phyloP scores from a whole-genome alignment of 2,113 vertebrate species.

The Cyanoramphus novaezelandiae region DNA sequence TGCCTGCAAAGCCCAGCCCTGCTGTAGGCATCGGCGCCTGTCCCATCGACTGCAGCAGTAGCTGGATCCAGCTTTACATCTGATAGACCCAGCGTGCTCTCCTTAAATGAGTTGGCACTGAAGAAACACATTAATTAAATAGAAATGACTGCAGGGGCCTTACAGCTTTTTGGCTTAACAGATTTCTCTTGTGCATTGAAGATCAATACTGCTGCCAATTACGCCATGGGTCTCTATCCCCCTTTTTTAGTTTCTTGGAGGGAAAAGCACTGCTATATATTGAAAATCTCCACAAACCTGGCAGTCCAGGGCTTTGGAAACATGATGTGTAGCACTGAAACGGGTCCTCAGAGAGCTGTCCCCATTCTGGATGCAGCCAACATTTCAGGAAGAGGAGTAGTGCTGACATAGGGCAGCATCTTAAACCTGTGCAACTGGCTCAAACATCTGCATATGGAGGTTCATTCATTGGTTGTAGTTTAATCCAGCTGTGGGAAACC shows the following conservation, averaged over 20 bases:
- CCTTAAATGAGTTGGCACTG: background rate
- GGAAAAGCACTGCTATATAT: background rate
- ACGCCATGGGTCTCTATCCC: background rate
- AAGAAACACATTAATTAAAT: background rate
- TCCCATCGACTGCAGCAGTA: background rate
- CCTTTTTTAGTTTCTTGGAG: background rate
- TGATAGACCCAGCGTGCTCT: accelerated
- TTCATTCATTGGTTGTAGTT: background rate
- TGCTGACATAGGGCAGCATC: background rate
- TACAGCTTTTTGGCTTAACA: background rate
- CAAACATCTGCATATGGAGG: background rate
- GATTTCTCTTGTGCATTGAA: background rate
- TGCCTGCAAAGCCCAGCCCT: background rate
- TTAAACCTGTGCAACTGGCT: background rate
- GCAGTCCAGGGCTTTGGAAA: background rate
- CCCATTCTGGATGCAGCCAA: background rate
- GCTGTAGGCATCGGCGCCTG: background rate
- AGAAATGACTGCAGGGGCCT: background rate
- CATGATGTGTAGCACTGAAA: background rate
- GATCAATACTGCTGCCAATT: slow-evolving; percentile 31
- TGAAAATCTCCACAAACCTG: background rate
- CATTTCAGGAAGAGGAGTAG: background rate
- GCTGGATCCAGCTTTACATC: background rate
- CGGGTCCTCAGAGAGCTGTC: slow-evolving; percentile 22
- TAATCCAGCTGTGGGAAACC: background rate